Base-by-base conservation (phyloP, 2,113 vertebrate genomes). In the Galbula dea region DNA sequence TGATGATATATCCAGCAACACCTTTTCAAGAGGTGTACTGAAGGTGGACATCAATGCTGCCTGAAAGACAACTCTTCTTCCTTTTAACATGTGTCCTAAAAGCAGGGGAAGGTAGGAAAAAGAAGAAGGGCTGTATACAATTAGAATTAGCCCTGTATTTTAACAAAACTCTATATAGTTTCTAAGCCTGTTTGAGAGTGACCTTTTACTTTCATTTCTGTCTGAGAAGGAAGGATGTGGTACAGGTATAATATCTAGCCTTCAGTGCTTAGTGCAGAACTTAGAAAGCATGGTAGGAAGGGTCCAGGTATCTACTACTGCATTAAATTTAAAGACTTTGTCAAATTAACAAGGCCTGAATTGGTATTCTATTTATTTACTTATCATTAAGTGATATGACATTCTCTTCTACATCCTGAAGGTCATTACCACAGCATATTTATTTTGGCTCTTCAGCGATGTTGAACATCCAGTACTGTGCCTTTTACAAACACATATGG, bases 391-490 rank as follows among this genome's bases (percentile, higher is more conserved):
- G 58, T 39, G 69, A 85, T 57, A 59, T 7, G 92, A 85, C 69
- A 89, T 88, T 83, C 63, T 88, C 29, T 91, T 87, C 94, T 77
- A 94, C 46, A 66, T 94, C 49, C 90, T 82, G 74, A 90, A 87
- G 83, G 69, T 76, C 94, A 59, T 95, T 90, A 89, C 41, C 82
- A 85, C 67, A 71, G 68, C 55, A 2, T 84, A 83, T 94, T 89
- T 91, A 66, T 83, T 89, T 96, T 91, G 86, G 78, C 67, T 87
- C 7, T 32, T 88, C 41, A 55, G 59, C 74, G 89, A 85, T 73
- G 62, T 83, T 0, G 2, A 89, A 87, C 81, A 92, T 94, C 45
- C 78, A 94, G 87, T 85, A 87, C 87, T 65, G 51, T 77, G 75
- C 68, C 78, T 94, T 85, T 89, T 63, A 71, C 43, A 73, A 87